phyloP scores from a whole-genome alignment of 2,113 vertebrate species.

The Microtus montanus region DNA sequence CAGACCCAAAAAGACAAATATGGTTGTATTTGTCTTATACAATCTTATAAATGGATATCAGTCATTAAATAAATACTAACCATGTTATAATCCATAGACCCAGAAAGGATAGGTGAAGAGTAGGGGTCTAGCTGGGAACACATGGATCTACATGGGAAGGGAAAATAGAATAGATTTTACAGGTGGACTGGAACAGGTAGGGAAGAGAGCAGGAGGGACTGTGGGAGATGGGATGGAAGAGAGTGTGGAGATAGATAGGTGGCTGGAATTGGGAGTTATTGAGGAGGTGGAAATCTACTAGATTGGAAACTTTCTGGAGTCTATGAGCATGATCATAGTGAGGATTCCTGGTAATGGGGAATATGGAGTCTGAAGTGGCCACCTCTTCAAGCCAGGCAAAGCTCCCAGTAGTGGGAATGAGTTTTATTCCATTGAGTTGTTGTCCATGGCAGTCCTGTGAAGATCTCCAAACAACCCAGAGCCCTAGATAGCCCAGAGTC shows the following conservation, averaged over 20 bases:
- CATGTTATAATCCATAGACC: background rate
- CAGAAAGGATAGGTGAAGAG: background rate
- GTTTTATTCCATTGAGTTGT: background rate
- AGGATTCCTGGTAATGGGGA: too few relatives aligned
- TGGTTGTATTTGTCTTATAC: too few relatives aligned
- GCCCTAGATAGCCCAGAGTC: background rate
- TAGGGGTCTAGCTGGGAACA: background rate
- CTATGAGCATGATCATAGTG: background rate
- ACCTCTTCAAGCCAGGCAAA: background rate
- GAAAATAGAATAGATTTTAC: background rate
- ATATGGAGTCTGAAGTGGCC: background rate
- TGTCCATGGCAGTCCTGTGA: background rate
- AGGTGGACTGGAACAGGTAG: background rate
- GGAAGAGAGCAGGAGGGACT: background rate
- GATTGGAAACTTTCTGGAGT: background rate
- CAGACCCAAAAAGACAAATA: background rate
- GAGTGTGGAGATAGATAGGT: background rate
- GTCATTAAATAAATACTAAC: background rate
- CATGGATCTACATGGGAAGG: background rate
- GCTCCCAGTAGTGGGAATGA: background rate
- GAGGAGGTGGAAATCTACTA: background rate
- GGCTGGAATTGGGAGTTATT: background rate
- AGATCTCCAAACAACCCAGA: background rate
- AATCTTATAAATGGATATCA: background rate
- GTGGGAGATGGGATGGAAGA: background rate